Evolutionary conservation across 2,113 vertebrate species (phyloP).

Genomic region (Murina feae): DNA sequence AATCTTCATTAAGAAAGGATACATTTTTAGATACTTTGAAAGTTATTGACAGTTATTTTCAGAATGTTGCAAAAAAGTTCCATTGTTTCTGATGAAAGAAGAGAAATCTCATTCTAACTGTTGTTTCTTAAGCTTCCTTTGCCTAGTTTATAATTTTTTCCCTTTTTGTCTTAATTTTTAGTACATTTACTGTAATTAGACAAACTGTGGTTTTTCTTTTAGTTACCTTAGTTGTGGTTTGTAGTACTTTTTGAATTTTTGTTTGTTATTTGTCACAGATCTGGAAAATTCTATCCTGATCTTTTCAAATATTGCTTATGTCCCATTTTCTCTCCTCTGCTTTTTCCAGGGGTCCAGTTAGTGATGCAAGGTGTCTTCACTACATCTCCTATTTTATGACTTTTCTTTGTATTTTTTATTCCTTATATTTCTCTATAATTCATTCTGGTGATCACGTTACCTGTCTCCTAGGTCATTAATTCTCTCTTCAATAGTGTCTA

Average conservation of each 20-base stretch:
- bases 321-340: not conserved
- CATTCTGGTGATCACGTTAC: not conserved
- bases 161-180: not conserved
- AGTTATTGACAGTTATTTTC: not conserved
- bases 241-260: not conserved
- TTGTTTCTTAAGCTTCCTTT: not conserved
- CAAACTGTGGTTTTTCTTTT: not conserved
- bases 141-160: not conserved
- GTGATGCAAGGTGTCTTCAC: not conserved
- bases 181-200: not conserved
- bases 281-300: not conserved
- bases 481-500: not conserved
- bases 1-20: not conserved
- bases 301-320: not conserved
- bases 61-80: not conserved
- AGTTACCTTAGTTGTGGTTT: not conserved
- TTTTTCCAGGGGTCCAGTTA: not conserved
- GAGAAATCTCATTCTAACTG: not conserved
- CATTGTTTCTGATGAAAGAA: not conserved
- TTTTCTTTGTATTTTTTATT: not conserved
- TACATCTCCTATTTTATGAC: not conserved
- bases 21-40: not conserved
- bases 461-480: not conserved
- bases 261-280: not conserved
- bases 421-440: not conserved